Evolutionary conservation across 2,888 invertebrate species (phyloP).

Genomic region (Apomyelois bistriatella): DNA sequence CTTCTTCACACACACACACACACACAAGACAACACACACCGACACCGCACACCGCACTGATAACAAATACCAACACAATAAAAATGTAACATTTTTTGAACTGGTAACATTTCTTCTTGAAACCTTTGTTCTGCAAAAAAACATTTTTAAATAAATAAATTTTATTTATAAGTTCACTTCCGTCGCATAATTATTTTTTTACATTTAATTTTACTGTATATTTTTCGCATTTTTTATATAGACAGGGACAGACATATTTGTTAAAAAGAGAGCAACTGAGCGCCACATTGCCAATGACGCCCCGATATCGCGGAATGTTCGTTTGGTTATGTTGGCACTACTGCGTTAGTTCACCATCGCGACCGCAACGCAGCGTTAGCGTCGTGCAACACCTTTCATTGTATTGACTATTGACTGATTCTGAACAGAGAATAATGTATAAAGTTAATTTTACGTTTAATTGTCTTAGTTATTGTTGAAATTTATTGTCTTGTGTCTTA

Average conservation of each 20-base stretch:
- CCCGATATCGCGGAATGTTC: conserved; percentile 66
- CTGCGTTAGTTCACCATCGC: conserved; percentile 77
- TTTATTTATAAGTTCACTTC: too few species aligned
- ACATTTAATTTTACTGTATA: too few species aligned
- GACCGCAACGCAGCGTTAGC: conserved; percentile 80
- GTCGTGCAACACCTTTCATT: conserved; percentile 86
- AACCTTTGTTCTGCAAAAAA: neutral
- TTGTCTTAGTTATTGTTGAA: conserved; percentile 74
- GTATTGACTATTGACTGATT: conserved; percentile 87
- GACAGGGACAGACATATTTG: conserved; percentile 48
- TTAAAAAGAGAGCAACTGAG: conserved; percentile 47
- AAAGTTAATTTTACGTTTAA: conserved; percentile 82
- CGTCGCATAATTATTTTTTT: too few species aligned
- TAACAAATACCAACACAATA: too few species aligned
- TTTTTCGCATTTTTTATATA: conserved; percentile 25
- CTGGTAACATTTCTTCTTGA: neutral
- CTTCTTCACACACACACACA: too few species aligned
- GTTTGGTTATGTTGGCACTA: conserved; percentile 59
- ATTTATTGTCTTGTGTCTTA: conserved; percentile 71
- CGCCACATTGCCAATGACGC: conserved; percentile 75
- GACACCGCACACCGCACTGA: too few species aligned
- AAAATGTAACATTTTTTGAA: conserved; percentile 15
- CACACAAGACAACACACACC: too few species aligned
- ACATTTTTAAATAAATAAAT: neutral
- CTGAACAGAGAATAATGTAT: conserved; percentile 82